Percentiles rank a stretch among this genome's conserved stretches.
Evolutionary conservation across 2,797 vertebrate species (phyloP).

Genomic region (Percopsis omiscomaycus): DNA sequence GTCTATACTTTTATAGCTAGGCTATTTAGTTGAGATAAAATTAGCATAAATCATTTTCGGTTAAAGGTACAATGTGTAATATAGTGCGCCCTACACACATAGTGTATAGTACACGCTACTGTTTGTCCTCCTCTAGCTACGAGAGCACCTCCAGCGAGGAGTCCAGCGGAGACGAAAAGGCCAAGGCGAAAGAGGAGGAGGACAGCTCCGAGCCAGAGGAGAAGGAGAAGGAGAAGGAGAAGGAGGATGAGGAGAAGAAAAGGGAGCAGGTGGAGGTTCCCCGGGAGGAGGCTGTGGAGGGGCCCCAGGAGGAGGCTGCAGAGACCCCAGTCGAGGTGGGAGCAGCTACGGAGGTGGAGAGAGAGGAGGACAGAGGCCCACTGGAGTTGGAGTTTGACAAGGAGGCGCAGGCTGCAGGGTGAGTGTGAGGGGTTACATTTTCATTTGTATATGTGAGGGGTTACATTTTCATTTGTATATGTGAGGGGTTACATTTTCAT

Average conservation of each 20-base stretch:
- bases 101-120: no score
- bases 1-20: not conserved
- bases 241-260: conserved; percentile 39
- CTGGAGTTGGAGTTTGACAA: conserved; percentile 61
- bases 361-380: conserved; percentile 49
- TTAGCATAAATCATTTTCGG: no score
- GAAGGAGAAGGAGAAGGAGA: conserved; percentile 16
- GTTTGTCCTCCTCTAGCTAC: conserved; percentile 77
- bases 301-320: conserved; percentile 9
- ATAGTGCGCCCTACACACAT: no score
- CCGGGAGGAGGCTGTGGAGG: conserved; percentile 11
- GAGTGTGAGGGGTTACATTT: conserved; percentile 41
- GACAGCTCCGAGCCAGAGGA: conserved; percentile 68
- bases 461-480: no score
- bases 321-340: conserved; percentile 45
- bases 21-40: no score
- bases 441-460: no score
- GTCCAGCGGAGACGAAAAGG: conserved; percentile 87
- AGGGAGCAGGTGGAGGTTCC: not conserved
- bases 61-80: no score
- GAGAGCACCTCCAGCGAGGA: conserved; percentile 97
- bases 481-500: no score
- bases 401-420: conserved; percentile 72
- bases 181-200: conserved; percentile 70
- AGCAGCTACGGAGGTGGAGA: conserved; percentile 45